phyloP scores from a whole-genome alignment of 2,888 invertebrate species.

The Melipona bicolor region DNA sequence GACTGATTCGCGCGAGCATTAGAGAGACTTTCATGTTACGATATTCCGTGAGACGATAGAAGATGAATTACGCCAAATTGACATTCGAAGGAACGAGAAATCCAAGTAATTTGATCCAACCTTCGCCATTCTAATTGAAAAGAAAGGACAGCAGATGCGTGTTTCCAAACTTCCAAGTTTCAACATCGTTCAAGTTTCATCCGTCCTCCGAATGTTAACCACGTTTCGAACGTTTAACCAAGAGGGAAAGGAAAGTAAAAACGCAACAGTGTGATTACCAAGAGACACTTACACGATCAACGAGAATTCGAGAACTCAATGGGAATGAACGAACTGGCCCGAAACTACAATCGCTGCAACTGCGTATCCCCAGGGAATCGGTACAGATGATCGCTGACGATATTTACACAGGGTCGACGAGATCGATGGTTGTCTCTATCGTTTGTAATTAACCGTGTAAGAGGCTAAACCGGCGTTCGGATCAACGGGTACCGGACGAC shows the following conservation, averaged over 20 bases:
- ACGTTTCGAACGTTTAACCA: too few relatives aligned
- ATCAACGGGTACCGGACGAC: slow-evolving; percentile 90
- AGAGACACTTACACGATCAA: not conserved
- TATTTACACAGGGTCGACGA: slow-evolving; percentile 54
- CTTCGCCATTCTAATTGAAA: not conserved
- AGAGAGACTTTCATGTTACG: not conserved
- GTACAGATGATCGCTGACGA: slow-evolving; percentile 30
- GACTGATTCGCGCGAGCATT: not conserved
- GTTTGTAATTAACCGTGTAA: slow-evolving; percentile 91
- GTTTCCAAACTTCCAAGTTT: not conserved
- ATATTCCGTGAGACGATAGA: not conserved
- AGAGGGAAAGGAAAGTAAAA: not conserved
- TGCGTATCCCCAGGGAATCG: not conserved
- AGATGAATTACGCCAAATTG: not conserved
- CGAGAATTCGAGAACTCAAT: not conserved
- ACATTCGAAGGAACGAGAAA: not conserved
- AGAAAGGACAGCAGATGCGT: not conserved
- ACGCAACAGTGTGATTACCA: not conserved
- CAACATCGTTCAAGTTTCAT: not conserved
- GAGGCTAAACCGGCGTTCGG: slow-evolving; percentile 88
- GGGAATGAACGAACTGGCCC: slow-evolving; percentile 21
- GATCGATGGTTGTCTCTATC: slow-evolving; percentile 77
- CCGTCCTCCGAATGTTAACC: slow-evolving; percentile 3
- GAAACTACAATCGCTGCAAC: slow-evolving; percentile 9
- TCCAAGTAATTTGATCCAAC: not conserved